Evolutionary conservation across 1,140 invertebrate genomes (phyloP), one percentile per base, ranked within the genome.

Genomic region (Neuroterus valhalla): DNA sequence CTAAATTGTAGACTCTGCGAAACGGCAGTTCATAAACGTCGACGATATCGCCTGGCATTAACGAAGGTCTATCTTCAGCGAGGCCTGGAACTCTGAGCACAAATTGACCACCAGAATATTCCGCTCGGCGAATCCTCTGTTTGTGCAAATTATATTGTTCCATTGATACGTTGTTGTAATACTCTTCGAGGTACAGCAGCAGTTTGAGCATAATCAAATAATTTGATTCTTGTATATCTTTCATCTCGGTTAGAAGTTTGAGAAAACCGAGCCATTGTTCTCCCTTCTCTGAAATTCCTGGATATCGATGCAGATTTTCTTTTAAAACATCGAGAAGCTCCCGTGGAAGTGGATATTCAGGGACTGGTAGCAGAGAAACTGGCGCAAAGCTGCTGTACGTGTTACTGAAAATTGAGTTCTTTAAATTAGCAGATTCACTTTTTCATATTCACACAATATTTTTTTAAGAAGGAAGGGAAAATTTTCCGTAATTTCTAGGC

Each of bases 51-150:
- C 94, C 94, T 69, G 93, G 80, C 48, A 94, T 91, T 8, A 98
- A 82, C 3, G 95, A 95, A 2, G 96, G 95, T 71, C 96, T 90
- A 67, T 92, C 93, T 86, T 97, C 96, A 52, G 92, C 90, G 15
- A 98, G 87, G 70, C 94, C 94, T 62, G 55, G 55, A n/a, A 62
- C 55, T 31, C 21, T 14, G 4, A 62, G 31, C 0, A 62, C 23
- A 62, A 62, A 62, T 31, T 15, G 14, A 6, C 55, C 55, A 10
- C 23, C 26, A 0, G 55, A 38, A 31, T 15, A 62, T 62, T 62
- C 11, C 15, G 55, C 21, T 2, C 23, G 23, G 6, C 31, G 26
- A 62, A 62, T 62, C 31, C 23, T 31, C 2, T 26, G 26, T n/a
- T n/a, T 31, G 15, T 62, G n/a, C 15, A 62, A 62, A 38, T 62